Percentiles rank a stretch among this genome's conserved stretches.
phyloP scores from a whole-genome alignment of 2,797 vertebrate genomes.

The Sebastes jordani region DNA sequence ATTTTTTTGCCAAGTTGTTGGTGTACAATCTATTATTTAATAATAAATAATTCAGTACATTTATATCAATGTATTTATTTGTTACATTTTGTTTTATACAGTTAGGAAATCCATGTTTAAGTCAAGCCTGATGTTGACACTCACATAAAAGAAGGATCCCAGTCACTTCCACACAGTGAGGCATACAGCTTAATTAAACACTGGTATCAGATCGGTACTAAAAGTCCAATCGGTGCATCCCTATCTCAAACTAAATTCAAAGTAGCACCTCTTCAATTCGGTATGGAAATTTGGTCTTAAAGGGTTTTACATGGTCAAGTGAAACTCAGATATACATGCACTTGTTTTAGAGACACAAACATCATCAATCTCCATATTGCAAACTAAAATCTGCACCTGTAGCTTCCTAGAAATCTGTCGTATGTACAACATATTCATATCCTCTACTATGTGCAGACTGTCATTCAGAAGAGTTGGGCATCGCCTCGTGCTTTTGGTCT shows the following conservation, averaged over 20 bases:
- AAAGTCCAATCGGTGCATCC: too few species aligned
- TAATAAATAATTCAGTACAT: too few species aligned
- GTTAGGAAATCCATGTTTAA: too few species aligned
- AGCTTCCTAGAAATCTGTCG: constrained; percentile 69
- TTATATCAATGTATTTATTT: too few species aligned
- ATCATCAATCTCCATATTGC: constrained; percentile 23
- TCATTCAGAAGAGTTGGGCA: constrained; percentile 54
- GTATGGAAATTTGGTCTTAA: background rate
- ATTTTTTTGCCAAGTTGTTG: too few species aligned
- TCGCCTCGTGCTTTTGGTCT: constrained; percentile 56
- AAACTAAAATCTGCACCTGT: constrained; percentile 44
- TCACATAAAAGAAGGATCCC: too few species aligned
- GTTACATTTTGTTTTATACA: too few species aligned
- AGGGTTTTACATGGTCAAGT: background rate
- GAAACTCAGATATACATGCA: background rate
- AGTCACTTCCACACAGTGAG: too few species aligned
- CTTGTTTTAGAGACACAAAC: background rate
- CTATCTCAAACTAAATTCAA: background rate
- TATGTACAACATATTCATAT: constrained; percentile 66
- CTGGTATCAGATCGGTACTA: too few species aligned
- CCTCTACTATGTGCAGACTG: constrained; percentile 57
- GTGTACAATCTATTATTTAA: too few species aligned
- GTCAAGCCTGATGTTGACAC: too few species aligned
- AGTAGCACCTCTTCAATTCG: background rate
- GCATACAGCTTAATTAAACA: too few species aligned